Evolutionary conservation across 64 coral and sea anemone genomes (phyloP).

Genomic region (Dendrophyllia cribrosa): DNA sequence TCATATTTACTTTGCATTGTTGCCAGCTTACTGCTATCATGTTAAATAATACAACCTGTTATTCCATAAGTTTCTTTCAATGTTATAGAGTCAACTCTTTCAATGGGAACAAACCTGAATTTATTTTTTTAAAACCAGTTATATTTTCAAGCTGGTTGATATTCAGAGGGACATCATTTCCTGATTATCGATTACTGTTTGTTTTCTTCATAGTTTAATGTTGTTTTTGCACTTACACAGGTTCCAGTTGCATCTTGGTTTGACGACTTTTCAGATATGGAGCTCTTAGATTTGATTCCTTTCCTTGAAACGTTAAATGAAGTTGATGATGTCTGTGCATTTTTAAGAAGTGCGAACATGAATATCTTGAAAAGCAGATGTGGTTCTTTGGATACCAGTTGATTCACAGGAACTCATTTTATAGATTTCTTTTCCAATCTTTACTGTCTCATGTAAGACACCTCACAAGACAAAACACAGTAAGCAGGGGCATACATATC

Average conservation of each 20-base stretch:
- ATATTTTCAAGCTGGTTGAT: no score
- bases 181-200: no score
- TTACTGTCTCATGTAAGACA: background rate
- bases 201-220: no score
- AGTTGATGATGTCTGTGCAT: constrained; percentile 86
- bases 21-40: no score
- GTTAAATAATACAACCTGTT: no score
- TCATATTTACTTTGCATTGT: no score
- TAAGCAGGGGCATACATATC: background rate
- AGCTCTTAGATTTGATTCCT: constrained; percentile 87
- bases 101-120: no score
- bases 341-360: constrained; percentile 77
- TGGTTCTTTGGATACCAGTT: background rate
- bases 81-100: no score
- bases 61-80: no score
- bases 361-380: constrained; percentile 39
- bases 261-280: constrained; percentile 83
- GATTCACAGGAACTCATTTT: background rate
- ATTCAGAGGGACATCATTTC: no score
- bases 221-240: constrained; percentile 1
- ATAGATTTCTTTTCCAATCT: background rate
- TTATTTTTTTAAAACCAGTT: no score
- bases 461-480: background rate
- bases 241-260: constrained; percentile 94
- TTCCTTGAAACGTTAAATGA: constrained; percentile 79